phyloP scores from a whole-genome alignment of 2,113 vertebrate genomes.

The Colinus virginianus region DNA sequence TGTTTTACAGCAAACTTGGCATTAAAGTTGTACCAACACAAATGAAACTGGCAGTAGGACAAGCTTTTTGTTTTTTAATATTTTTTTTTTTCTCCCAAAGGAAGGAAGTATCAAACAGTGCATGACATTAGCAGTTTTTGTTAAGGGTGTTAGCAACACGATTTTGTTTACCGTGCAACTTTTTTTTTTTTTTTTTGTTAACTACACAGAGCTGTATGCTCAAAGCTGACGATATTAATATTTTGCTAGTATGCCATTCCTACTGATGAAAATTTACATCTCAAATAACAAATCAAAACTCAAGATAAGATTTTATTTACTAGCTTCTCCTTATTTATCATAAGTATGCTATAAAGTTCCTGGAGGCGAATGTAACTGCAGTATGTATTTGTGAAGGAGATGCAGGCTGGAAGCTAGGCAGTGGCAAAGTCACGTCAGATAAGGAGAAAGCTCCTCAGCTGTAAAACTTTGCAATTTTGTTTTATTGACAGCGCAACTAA shows the following conservation, averaged over 20 bases:
- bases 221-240: background rate
- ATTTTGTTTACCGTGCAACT: background rate
- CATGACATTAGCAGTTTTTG: background rate
- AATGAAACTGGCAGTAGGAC: slow-evolving; percentile 7
- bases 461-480: fast-evolving
- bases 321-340: background rate
- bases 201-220: background rate
- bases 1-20: slow-evolving; percentile 35
- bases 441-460: background rate
- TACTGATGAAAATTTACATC: background rate
- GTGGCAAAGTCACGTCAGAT: background rate
- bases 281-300: background rate
- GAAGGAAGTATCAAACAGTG: background rate
- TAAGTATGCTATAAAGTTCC: fast-evolving
- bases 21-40: background rate
- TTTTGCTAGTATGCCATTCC: background rate
- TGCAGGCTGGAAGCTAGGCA: background rate
- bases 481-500: background rate
- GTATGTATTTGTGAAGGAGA: fast-evolving
- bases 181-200: background rate
- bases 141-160: background rate
- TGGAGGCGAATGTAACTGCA: background rate
- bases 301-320: background rate
- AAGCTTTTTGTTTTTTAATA: background rate
- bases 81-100: background rate